These are phyloP conservation scores for Catamblyrhynchus diadema DNA, from an alignment of 2,797 vertebrate species.

Conservation along the genomic window DNA sequence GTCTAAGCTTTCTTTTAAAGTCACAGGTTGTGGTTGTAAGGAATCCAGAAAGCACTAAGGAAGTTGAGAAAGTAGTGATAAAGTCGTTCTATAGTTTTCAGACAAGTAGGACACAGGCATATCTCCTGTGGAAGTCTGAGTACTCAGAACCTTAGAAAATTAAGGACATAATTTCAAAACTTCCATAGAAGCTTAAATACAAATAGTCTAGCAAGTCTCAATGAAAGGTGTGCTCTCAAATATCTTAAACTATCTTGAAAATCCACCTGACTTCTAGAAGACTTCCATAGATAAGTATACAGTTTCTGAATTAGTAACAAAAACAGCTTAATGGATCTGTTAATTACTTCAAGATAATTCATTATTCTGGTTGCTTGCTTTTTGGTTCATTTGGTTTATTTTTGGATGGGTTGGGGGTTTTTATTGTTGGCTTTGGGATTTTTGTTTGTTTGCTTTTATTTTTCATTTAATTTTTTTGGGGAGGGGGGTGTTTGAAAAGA, in stretches of 20 bases:
- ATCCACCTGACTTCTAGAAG: background rate
- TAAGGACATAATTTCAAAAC: background rate
- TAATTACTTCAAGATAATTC: background rate
- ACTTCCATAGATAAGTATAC: background rate
- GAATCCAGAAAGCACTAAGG: background rate
- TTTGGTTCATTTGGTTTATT: background rate
- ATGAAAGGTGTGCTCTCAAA: background rate
- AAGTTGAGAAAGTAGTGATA: background rate
- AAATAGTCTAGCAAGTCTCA: background rate
- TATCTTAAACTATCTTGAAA: background rate
- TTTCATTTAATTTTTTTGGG: background rate
- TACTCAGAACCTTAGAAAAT: background rate
- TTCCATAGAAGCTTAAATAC: background rate
- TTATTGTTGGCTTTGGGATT: background rate
- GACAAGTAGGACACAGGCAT: background rate
- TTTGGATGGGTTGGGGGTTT: no score
- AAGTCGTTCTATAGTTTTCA: background rate
- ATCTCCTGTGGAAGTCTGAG: background rate
- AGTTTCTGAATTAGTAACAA: background rate
- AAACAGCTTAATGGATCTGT: background rate
- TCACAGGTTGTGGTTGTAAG: background rate
- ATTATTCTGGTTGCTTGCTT: background rate
- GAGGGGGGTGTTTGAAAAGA: background rate
- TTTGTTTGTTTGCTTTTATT: background rate
- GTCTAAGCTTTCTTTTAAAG: background rate